Conservation (phyloP, 2,888 invertebrate genomes). For the Diogma glabrata region DNA sequence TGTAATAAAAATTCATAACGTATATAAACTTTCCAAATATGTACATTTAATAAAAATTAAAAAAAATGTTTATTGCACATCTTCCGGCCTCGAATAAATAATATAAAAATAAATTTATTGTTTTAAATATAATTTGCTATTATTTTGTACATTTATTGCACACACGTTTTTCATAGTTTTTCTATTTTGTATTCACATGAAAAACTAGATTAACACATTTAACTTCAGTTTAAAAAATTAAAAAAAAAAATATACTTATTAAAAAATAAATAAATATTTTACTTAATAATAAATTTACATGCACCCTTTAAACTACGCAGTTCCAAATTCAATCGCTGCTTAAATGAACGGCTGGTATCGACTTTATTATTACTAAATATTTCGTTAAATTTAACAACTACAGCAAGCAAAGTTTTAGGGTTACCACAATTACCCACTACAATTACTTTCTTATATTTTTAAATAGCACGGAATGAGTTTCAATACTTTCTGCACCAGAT, state of each 20-base stretch:
- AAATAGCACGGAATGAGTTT: slow-evolving; percentile 78
- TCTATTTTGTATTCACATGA: neutral
- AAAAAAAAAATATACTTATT: slow-evolving; percentile 1
- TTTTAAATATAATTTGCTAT: neutral
- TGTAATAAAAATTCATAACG: neutral
- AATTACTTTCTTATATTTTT: slow-evolving; percentile 51
- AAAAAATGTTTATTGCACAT: slow-evolving; percentile 4
- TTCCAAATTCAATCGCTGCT: too few relatives aligned
- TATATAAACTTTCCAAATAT: slow-evolving; percentile 1
- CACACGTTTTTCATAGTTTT: neutral
- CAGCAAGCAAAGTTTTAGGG: too few relatives aligned
- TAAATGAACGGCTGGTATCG: too few relatives aligned
- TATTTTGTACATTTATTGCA: neutral
- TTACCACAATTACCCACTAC: neutral
- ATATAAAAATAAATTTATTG: neutral
- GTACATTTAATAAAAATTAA: neutral
- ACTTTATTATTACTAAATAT: too few relatives aligned
- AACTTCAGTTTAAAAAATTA: neutral
- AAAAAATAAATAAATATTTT: slow-evolving; percentile 1
- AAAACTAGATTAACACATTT: too few relatives aligned
- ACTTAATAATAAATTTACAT: too few relatives aligned
- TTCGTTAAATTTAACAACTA: too few relatives aligned
- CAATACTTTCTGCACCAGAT: slow-evolving; percentile 77
- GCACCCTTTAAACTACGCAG: too few relatives aligned
- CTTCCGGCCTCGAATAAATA: slow-evolving; percentile 3